These are phyloP conservation scores for Heliocidaris tuberculata DNA, from an alignment of 35 echinoderm and acorn worm genomes.

Conservation along the genomic window DNA sequence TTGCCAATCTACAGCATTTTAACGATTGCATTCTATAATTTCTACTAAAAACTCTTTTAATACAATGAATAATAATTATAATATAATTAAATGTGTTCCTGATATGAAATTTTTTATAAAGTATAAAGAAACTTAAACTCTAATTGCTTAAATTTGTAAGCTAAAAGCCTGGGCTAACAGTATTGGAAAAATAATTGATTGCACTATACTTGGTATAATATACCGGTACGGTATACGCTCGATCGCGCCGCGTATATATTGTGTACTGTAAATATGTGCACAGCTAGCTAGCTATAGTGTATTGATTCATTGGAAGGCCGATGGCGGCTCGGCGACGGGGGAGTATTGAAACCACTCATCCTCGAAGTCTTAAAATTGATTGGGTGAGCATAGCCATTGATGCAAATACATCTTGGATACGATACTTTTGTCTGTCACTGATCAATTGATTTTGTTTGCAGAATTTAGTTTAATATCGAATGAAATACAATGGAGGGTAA, in stretches of 20 bases:
- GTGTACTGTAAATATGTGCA: no score
- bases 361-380: background rate
- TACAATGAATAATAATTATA: no score
- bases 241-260: no score
- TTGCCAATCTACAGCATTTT: background rate
- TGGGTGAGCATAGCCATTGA: background rate
- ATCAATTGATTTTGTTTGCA: background rate
- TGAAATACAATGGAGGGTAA: background rate
- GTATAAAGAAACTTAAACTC: background rate
- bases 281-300: background rate
- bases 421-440: background rate
- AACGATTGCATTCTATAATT: background rate
- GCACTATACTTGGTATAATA: background rate
- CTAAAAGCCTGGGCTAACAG: no score
- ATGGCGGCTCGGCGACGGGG: background rate
- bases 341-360: background rate
- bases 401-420: background rate
- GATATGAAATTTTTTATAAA: background rate
- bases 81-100: no score
- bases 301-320: background rate
- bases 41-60: background rate
- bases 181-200: background rate
- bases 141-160: no score
- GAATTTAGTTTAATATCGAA: slow-evolving; percentile 19
- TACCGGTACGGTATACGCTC: background rate